These are phyloP conservation scores for Platalea minor DNA, from an alignment of 2,797 vertebrate species.

Conservation along the genomic window DNA sequence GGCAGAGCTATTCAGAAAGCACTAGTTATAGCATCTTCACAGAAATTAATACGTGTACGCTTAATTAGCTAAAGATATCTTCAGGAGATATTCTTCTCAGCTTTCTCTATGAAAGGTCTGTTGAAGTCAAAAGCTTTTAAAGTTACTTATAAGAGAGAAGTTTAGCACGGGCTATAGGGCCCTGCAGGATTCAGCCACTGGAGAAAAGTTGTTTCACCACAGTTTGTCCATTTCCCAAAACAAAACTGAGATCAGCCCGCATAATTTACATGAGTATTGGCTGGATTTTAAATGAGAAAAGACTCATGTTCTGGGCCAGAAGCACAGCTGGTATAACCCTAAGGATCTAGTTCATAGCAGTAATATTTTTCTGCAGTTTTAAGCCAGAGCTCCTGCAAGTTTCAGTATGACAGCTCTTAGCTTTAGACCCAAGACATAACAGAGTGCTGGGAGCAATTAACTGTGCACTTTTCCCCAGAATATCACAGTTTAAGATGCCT, in stretches of 20 bases:
- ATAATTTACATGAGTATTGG: not conserved
- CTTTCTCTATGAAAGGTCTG: not conserved
- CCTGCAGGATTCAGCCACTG: not conserved
- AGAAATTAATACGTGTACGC: not conserved
- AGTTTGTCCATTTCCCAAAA: not conserved
- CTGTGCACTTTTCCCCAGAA: not conserved
- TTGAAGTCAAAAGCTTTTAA: not conserved
- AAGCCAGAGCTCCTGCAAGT: not conserved
- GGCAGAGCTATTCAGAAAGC: not conserved
- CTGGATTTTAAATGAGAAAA: constrained; percentile 2
- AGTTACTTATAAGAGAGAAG: not conserved
- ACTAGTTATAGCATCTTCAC: not conserved
- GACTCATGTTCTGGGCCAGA: not conserved
- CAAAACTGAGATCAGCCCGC: not conserved
- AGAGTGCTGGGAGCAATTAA: not conserved
- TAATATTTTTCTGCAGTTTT: constrained; percentile 15
- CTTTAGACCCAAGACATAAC: not conserved
- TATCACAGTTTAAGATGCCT: not conserved
- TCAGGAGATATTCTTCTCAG: not conserved
- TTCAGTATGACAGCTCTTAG: not conserved
- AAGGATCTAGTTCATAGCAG: not conserved
- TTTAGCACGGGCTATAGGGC: not conserved
- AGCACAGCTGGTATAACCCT: not conserved
- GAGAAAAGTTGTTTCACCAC: not conserved
- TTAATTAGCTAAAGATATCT: not conserved